Evolutionary conservation across 2,113 vertebrate species (phyloP).

Genomic region (Sardina pilchardus): DNA sequence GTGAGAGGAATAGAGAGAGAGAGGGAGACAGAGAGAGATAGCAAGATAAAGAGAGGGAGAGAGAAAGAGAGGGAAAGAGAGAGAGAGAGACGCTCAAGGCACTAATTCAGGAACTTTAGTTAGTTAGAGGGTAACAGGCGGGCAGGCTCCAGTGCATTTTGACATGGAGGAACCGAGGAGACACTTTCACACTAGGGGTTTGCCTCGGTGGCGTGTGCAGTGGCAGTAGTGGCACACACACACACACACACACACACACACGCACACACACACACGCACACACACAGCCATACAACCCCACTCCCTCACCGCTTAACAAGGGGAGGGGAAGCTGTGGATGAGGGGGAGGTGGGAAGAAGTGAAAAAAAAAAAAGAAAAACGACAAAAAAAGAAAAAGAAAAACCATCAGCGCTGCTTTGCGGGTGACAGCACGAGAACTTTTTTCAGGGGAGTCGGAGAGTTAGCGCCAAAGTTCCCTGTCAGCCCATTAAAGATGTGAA

Average conservation of each 20-base stretch:
- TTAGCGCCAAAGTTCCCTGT: conserved; percentile 93
- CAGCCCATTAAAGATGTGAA: conserved; percentile 98
- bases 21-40: background rate
- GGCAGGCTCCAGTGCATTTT: conserved; percentile 15
- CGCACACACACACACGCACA: conserved; percentile 40
- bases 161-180: conserved; percentile 59
- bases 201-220: conserved; percentile 49
- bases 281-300: conserved; percentile 81
- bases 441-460: conserved; percentile 87
- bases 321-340: conserved; percentile 65
- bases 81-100: background rate
- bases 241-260: conserved; percentile 5
- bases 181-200: conserved; percentile 78
- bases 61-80: background rate
- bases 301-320: conserved; percentile 86
- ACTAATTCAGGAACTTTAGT: conserved; percentile 81
- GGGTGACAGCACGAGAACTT: conserved; percentile 94
- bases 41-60: background rate
- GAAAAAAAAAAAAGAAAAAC: conserved; percentile 42
- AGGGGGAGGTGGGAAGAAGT: background rate
- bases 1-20: background rate
- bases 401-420: conserved; percentile 84
- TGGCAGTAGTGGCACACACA: conserved; percentile 29
- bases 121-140: conserved; percentile 60
- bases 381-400: conserved; percentile 75